Percentiles rank a stretch among this genome's conserved stretches.
Conservation (phyloP, 2,888 invertebrate species). For the Chrysodeixis includens region DNA sequence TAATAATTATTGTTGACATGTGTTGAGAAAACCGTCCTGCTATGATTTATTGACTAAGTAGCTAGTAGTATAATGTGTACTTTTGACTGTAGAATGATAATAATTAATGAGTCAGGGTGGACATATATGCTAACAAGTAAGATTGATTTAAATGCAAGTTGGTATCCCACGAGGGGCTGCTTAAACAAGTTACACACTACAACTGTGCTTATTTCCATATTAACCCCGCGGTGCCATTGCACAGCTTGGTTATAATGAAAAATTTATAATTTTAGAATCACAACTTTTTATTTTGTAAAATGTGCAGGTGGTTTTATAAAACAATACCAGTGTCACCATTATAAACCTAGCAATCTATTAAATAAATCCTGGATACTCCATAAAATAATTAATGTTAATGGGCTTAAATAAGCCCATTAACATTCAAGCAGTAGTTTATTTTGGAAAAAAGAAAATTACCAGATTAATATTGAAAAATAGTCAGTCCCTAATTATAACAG, state of each 20-base stretch:
- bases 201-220: not conserved
- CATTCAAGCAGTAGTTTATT: no score
- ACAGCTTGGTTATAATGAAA: no score
- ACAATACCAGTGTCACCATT: no score
- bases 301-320: no score
- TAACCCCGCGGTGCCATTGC: no score
- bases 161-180: slow-evolving; percentile 18
- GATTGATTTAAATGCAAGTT: slow-evolving; percentile 24
- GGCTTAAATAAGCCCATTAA: no score
- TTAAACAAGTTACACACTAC: not conserved
- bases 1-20: slow-evolving; percentile 64
- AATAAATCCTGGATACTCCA: no score
- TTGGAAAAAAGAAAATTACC: not conserved
- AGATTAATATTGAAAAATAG: not conserved
- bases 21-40: slow-evolving; percentile 82
- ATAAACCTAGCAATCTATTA: no score
- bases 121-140: slow-evolving; percentile 48
- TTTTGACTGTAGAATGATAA: slow-evolving; percentile 56
- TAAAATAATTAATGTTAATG: no score
- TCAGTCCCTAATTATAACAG: no score
- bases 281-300: no score
- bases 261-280: no score
- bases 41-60: slow-evolving; percentile 70
- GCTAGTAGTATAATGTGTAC: slow-evolving; percentile 61
- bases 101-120: slow-evolving; percentile 58